Evolutionary conservation across 1,140 invertebrate species (phyloP).

Genomic region (Pogonomyrmex californicus): DNA sequence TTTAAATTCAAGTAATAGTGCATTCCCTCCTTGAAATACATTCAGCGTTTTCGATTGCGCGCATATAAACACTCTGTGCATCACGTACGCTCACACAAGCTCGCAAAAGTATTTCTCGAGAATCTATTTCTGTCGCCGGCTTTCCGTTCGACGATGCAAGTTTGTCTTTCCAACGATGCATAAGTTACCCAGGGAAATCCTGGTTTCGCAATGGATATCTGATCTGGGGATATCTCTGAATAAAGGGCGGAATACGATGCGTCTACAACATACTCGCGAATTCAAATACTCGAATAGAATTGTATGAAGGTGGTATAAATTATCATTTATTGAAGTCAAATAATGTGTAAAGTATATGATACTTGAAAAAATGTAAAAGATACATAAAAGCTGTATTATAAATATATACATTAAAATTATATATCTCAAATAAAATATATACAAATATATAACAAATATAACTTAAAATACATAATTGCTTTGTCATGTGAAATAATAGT

Average conservation of each 20-base stretch:
- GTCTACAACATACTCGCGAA: slow-evolving; percentile 3
- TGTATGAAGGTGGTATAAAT: not conserved
- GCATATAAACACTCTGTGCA: slow-evolving; percentile 13
- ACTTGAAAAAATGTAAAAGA: not conserved
- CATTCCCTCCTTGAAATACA: slow-evolving; percentile 9
- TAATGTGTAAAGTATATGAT: not conserved
- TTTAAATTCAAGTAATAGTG: slow-evolving; percentile 32
- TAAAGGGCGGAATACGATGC: not conserved
- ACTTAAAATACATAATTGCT: not conserved
- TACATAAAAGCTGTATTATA: not conserved
- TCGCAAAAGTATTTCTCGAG: slow-evolving; percentile 28
- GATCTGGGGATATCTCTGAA: slow-evolving; percentile 25
- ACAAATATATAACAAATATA: slow-evolving; percentile 7
- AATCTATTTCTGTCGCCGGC: slow-evolving; percentile 36
- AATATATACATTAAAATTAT: not conserved
- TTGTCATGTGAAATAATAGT: no score
- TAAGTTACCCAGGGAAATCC: slow-evolving; percentile 48
- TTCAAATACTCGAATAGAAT: slow-evolving; percentile 4
- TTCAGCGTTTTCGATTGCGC: slow-evolving; percentile 13
- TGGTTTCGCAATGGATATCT: slow-evolving; percentile 54
- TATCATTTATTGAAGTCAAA: not conserved
- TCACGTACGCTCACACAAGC: not conserved
- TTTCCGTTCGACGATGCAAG: slow-evolving; percentile 52
- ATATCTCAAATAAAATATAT: not conserved
- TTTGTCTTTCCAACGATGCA: slow-evolving; percentile 52